Percentiles rank a stretch among this genome's conserved stretches.
These are phyloP conservation scores for Zele albiditarsus DNA, from an alignment of 2,888 invertebrate species.

Conservation along the genomic window DNA sequence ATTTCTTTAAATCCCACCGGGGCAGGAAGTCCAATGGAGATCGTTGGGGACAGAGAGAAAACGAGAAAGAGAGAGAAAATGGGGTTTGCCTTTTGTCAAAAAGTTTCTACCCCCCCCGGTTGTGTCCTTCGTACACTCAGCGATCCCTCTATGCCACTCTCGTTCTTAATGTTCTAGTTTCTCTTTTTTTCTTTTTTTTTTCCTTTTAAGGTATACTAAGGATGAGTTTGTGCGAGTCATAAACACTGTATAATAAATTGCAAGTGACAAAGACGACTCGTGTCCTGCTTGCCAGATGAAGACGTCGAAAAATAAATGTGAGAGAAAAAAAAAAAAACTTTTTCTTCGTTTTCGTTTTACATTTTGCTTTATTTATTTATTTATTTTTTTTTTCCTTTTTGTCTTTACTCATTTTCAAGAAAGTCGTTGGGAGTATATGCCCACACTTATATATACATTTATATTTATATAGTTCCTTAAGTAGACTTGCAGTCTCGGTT, in stretches of 20 bases:
- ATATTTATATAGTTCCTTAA: not conserved
- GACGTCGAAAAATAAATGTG: not conserved
- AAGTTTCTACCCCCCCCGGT: constrained; percentile 40
- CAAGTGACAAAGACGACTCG: not conserved
- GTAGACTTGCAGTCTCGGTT: constrained; percentile 6
- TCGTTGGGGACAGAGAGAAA: not conserved
- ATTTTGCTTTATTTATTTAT: not conserved
- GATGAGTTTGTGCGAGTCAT: constrained; percentile 13
- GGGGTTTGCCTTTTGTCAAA: constrained; percentile 46
- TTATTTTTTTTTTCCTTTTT: constrained; percentile 22
- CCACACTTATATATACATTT: not conserved
- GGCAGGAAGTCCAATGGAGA: constrained; percentile 28
- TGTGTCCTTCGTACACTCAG: constrained; percentile 3
- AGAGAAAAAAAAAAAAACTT: not conserved
- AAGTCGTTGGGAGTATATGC: not conserved
- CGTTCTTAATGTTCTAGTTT: constrained; percentile 20
- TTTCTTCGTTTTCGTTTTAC: not conserved
- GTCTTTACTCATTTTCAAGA: constrained; percentile 23
- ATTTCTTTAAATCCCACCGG: constrained; percentile 58
- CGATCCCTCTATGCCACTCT: constrained; percentile 20
- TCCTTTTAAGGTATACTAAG: not conserved
- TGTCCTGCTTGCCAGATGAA: constrained; percentile 7
- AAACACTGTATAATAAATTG: constrained; percentile 9
- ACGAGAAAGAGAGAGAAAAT: not conserved
- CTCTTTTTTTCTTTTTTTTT: not conserved